Evolutionary conservation across 2,113 vertebrate genomes (phyloP).

Genomic region (Hyla sarda): DNA sequence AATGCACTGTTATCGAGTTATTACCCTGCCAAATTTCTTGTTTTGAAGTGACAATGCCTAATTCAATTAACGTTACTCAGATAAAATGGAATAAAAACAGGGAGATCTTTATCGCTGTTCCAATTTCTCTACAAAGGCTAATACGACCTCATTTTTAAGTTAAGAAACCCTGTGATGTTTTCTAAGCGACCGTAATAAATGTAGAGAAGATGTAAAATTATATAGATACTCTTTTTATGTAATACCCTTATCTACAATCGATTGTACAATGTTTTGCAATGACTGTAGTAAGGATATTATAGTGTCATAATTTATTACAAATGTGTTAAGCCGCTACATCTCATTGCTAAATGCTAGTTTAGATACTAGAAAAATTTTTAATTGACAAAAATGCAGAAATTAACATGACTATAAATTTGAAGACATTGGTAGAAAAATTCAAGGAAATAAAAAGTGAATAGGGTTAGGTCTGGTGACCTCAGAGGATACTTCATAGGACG

Average conservation of each 20-base stretch:
- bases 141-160: slow-evolving; percentile 8
- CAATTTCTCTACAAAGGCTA: neutral
- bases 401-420: neutral
- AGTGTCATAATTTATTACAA: neutral
- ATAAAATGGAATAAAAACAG: slow-evolving; percentile 9
- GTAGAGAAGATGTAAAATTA: slow-evolving; percentile 17
- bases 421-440: neutral
- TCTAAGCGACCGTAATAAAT: neutral
- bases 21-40: slow-evolving; percentile 43
- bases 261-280: slow-evolving; percentile 3
- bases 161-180: slow-evolving; percentile 5
- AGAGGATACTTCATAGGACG: no score
- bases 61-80: slow-evolving; percentile 28
- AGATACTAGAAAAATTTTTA: neutral
- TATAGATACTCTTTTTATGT: neutral
- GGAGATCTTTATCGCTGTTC: slow-evolving; percentile 24
- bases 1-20: slow-evolving; percentile 35
- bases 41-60: slow-evolving; percentile 24
- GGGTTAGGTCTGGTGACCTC: no score
- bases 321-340: neutral
- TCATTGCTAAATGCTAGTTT: neutral
- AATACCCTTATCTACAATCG: neutral
- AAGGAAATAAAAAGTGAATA: no score
- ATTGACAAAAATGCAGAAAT: neutral
- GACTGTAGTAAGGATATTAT: neutral